Evolutionary conservation across 2,113 vertebrate species (phyloP), one percentile per base, ranked within the genome.

Genomic region (Engraulis encrasicolus): DNA sequence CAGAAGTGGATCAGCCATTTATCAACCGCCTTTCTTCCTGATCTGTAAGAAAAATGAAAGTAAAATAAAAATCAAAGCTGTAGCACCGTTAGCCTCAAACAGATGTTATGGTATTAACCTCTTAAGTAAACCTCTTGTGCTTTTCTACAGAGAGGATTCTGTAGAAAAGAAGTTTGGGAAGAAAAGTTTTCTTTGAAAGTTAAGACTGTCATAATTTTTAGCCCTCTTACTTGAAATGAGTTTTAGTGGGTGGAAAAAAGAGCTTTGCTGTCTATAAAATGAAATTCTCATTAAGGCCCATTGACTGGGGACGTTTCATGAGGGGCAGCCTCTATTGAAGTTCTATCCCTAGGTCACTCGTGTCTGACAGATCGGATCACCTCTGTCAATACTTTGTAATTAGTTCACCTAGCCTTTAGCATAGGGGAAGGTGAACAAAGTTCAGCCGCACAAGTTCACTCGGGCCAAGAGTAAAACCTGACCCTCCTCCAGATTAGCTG

Each of bases 381-480:
- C 58, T 36, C n/a, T 74, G 79, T 84, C 82, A 88, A 87, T 88
- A 84, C 82, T 85, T 85, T 87, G 87, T 87, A 84, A 90, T 88
- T 88, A 88, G 82, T 82, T 88, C 85, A 78, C 49, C 54, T 66
- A 45, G 49, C 38, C 58, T 78, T 54, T 34, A 82, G 50, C 82
- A 86, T 80, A 50, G 79, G 86, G 61, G 84, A 87, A 83, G 85
- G 79, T 83, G 81, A 74, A 15, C 27, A 34, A 34, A 74, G 66
- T 74, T 74, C 66, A 74, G 27, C 27, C 31, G 11, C 66, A 34
- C 11, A 74, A 74, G 27, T 74, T 15, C 66, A 74, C 66, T 31
- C 3, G 4, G 27, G 40, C 40, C 40, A 45, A 9, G 2, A 15
- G 66, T 11, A 74, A 74, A 34, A 31, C 15, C n/a, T 66, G 23